phyloP scores from a whole-genome alignment of 2,113 vertebrate genomes.

The Nothocercus julius region DNA sequence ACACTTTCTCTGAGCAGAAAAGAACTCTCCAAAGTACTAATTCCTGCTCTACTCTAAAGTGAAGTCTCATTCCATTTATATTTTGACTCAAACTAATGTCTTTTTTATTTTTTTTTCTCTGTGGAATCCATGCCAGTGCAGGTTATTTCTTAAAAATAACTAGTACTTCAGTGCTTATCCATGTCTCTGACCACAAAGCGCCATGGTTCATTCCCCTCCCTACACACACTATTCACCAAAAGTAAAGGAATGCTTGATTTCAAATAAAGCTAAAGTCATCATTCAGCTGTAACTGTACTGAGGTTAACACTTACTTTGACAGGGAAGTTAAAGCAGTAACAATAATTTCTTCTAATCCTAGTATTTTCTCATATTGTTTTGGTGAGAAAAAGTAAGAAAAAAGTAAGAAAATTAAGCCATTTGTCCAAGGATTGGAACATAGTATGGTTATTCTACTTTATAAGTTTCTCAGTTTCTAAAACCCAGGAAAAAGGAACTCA shows the following conservation, averaged over 20 bases:
- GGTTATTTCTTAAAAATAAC: not conserved
- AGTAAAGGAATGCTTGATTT: not conserved
- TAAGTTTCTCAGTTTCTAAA: not conserved
- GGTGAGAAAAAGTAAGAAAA: not conserved
- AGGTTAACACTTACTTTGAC: not conserved
- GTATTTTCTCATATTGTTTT: not conserved
- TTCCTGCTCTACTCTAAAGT: not conserved
- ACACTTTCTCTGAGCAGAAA: not conserved
- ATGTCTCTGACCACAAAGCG: not conserved
- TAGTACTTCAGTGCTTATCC: not conserved
- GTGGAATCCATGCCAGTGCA: not conserved
- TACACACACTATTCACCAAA: not conserved
- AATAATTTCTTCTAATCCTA: not conserved
- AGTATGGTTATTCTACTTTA: not conserved
- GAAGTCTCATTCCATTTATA: not conserved
- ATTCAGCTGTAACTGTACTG: not conserved
- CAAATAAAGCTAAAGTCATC: not conserved
- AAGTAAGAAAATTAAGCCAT: rapidly evolving
- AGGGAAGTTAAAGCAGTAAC: not conserved
- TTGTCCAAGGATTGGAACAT: not conserved
- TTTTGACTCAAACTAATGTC: not conserved
- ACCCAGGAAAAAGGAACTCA: not conserved
- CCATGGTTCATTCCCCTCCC: not conserved
- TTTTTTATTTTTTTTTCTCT: no score
- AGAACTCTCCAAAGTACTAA: not conserved